Base-by-base conservation (phyloP, 2,888 invertebrate species). In the Volucella inanis region DNA sequence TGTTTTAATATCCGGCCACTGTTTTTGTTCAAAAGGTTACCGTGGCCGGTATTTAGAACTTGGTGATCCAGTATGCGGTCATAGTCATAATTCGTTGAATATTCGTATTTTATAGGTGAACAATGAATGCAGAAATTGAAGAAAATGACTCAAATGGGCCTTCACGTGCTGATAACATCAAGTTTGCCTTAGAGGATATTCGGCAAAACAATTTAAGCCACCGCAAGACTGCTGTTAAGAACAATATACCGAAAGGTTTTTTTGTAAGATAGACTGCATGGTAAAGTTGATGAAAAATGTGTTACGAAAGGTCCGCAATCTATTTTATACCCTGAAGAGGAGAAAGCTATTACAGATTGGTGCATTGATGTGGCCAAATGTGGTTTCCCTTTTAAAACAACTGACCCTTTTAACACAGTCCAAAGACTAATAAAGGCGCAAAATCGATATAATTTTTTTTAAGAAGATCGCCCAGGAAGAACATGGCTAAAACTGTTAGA, bases 401-500 rank as follows among this genome's bases (percentile, higher is more conserved):
- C 1, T 22, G 18, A 22, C 18, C 18, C 3, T 3, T 3, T 22
- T 22, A 22, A 22, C 2, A 22, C 18, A 22, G 18, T 22, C 18
- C 1, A 22, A 22, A 54, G 9, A 14, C 3, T 55, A n/a, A 2
- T 39, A 2, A 39, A 41, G 39, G 8, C 65, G 1, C 50, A 15
- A 65, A 52, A 52, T 15, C 15, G 50, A 11, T 11, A 52, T 50
- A 18, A 18, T 15, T 18, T 12, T 12, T 65, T 65, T 3, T 39
- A 41, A 65, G 39, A 55, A 14, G 38, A 39, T 55, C 38, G 55
- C 55, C 54, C 12, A 1, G 31, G 54, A n/a, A 55, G 64, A 65
- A 65, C 18, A 15, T 31, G 54, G 22, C n/a, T 67, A n/a, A 45
- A 14, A 22, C n/a, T 45, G 41, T 67, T 55, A 68, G 45, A 11